Base-by-base conservation (phyloP, 2,888 invertebrate genomes). In the Matsumyia berberina region DNA sequence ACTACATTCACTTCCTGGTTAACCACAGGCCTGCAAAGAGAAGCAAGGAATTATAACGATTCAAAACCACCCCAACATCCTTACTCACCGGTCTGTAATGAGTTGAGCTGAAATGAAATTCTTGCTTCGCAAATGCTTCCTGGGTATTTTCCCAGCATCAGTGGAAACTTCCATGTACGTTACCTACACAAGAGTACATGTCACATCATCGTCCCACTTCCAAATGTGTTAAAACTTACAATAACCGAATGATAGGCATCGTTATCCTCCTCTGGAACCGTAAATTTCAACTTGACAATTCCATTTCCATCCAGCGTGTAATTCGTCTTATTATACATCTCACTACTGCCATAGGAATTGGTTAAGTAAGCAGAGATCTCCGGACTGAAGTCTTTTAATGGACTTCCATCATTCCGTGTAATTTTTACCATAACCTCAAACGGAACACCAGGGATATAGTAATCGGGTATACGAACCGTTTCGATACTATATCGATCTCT, bases 371-470 rank as follows among this genome's bases (percentile, higher is more conserved):
- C 90, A 0, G 88, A 89, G 0, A 96, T 93, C 8, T 94, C 93
- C 31, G 94, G 93, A 44, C 92, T 93, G 33, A 93, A 93, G 72
- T 94, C 94, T 79, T 92, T 92, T 15, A 96, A 92, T 0, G 94
- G 95, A 15, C 93, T 92, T 49, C 95, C 95, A 91, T 96, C 96
- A 88, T 96, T 95, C 86, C 95, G 94, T 0, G 94, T 92, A 1
- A 96, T 92, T 92, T 95, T 95, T 66, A 91, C 91, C 9, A 90
- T 89, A 0, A 90, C 91, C 80, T 91, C 91, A 33, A 91, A 99
- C 82, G 96, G 95, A 44, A 99, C 93, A 19, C 97, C 97, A 0
- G 99, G 98, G 91, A 98, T 98, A 92, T 98, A 99, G 89, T 96
- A 96, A 87, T 96, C 96, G 0, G 98, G 96, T 19, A 97, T 95